These are phyloP conservation scores for Champsocephalus esox DNA, from an alignment of 2,797 vertebrate species.

Conservation along the genomic window DNA sequence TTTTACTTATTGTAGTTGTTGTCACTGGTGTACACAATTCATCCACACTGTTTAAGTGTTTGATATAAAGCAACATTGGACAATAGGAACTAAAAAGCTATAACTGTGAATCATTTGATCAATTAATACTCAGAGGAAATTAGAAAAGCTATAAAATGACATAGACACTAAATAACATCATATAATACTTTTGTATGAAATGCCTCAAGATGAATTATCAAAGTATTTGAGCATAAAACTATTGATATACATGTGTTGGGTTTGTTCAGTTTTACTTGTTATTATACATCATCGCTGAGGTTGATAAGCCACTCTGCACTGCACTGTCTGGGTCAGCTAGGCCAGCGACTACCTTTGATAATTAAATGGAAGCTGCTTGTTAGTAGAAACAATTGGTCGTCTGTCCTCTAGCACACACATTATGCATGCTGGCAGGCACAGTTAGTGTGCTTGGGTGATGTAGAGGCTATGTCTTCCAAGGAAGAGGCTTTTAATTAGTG, in stretches of 20 bases:
- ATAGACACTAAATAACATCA: too few relatives aligned
- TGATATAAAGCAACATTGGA: neutral
- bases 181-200: neutral
- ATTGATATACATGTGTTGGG: neutral
- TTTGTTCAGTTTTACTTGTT: neutral
- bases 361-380: constrained; percentile 43
- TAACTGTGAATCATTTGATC: neutral
- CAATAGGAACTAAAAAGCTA: neutral
- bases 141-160: neutral
- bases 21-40: neutral
- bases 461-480: constrained; percentile 40
- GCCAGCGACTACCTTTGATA: constrained; percentile 29
- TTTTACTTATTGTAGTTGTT: neutral
- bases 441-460: constrained; percentile 27
- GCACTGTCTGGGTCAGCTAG: constrained; percentile 15
- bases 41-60: neutral
- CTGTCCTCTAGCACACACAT: constrained; percentile 7
- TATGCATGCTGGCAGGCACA: constrained; percentile 4
- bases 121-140: neutral
- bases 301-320: neutral
- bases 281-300: constrained; percentile 6
- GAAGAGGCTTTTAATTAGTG: constrained; percentile 67
- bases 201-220: neutral
- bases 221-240: neutral
- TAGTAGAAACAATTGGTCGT: constrained; percentile 33